These are phyloP conservation scores for Nyctibius grandis DNA, from an alignment of 2,797 vertebrate species.

Conservation along the genomic window DNA sequence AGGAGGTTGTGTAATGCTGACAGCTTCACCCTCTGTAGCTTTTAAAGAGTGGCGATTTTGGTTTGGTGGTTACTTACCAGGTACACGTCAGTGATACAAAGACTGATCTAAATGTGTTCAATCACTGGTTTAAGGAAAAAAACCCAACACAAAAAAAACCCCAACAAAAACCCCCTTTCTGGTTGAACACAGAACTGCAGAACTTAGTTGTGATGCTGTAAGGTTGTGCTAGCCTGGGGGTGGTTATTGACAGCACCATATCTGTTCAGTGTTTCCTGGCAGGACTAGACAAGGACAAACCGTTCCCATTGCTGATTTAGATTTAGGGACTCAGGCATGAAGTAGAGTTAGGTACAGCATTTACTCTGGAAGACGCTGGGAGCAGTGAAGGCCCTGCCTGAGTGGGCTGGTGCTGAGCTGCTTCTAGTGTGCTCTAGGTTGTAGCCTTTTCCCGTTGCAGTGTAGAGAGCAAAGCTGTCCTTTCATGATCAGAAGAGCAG, in stretches of 20 bases:
- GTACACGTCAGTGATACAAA: not conserved
- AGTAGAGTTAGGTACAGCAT: accelerated
- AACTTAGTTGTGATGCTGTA: not conserved
- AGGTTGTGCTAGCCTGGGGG: accelerated
- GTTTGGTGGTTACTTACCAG: not conserved
- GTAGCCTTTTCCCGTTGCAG: not conserved
- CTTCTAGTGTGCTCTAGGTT: not conserved
- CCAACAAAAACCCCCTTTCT: not conserved
- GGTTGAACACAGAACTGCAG: not conserved
- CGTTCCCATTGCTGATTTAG: not conserved
- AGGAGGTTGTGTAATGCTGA: not conserved
- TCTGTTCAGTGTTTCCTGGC: not conserved
- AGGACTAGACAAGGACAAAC: not conserved
- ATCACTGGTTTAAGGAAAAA: not conserved
- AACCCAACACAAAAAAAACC: not conserved
- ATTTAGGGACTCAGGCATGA: accelerated
- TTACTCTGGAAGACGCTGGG: not conserved
- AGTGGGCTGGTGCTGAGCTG: not conserved
- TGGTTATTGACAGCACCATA: accelerated
- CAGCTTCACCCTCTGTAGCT: not conserved
- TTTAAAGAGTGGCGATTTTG: not conserved
- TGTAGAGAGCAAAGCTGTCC: not conserved
- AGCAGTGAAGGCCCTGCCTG: not conserved
- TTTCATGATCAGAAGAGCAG: not conserved
- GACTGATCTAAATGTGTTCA: not conserved